A percentile compares a stretch with the other conserved stretches of the same genome.
Conservation (phyloP, 2,888 invertebrate species). For the Drosophila paracracens region DNA sequence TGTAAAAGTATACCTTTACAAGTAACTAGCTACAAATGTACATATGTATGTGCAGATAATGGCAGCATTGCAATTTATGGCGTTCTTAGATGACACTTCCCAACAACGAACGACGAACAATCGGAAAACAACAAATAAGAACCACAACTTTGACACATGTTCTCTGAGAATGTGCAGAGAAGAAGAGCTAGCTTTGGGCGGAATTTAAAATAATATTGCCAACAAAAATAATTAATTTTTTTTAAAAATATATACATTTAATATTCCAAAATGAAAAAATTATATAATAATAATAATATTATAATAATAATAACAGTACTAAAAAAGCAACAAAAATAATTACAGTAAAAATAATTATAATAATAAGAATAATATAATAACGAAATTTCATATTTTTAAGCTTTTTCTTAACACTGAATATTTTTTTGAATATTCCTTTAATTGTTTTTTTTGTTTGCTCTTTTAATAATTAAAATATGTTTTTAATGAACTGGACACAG, state of each 20-base stretch:
- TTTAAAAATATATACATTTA: not conserved
- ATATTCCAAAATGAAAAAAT: not conserved
- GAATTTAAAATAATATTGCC: not conserved
- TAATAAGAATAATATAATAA: not conserved
- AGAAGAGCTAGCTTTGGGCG: not conserved
- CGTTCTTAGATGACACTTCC: slow-evolving; percentile 58
- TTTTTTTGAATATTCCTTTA: not conserved
- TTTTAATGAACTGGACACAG: not conserved
- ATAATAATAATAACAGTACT: no score
- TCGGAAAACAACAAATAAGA: slow-evolving; percentile 40
- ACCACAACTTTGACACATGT: slow-evolving; percentile 44
- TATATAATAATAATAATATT: not conserved
- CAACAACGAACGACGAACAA: slow-evolving; percentile 55
- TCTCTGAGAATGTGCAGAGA: not conserved
- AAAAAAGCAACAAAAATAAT: not conserved
- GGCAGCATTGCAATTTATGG: slow-evolving; percentile 60
- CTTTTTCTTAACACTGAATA: not conserved
- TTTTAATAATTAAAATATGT: not conserved
- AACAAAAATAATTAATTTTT: not conserved
- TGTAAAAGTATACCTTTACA: slow-evolving; percentile 20
- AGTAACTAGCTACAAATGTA: slow-evolving; percentile 14
- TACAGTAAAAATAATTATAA: not conserved
- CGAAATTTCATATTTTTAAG: not conserved
- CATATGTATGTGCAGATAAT: slow-evolving; percentile 20
- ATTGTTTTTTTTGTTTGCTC: not conserved